phyloP scores from a whole-genome alignment of 35 echinoderm and acorn worm species.

The Eucidaris tribuloides region DNA sequence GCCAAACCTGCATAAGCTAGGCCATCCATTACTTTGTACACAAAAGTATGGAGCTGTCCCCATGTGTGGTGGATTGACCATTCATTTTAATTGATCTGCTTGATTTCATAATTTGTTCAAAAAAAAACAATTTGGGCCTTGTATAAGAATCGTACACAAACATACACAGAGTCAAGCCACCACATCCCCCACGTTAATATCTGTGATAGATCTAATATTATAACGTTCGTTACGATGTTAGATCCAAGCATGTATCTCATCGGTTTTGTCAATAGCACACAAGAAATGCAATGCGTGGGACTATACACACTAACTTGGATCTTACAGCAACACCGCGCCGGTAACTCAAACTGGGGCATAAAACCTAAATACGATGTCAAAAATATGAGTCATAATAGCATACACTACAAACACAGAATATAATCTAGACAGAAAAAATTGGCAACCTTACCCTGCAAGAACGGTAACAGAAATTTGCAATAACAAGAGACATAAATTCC shows the following conservation, averaged over 20 bases:
- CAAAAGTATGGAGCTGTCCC: too few species aligned
- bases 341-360: neutral
- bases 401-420: neutral
- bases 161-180: neutral
- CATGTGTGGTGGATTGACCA: too few species aligned
- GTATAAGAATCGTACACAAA: neutral
- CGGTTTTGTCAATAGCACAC: neutral
- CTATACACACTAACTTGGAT: too few species aligned
- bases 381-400: neutral
- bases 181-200: neutral
- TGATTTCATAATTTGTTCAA: neutral
- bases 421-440: neutral
- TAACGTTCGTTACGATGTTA: too few species aligned
- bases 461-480: conserved; percentile 64
- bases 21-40: too few species aligned
- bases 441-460: conserved; percentile 65
- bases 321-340: neutral
- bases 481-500: conserved; percentile 43
- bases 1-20: too few species aligned
- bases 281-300: neutral
- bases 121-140: neutral
- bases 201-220: neutral
- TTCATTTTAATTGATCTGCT: too few species aligned
- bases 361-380: neutral
- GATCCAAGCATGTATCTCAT: neutral